Evolutionary conservation across 2,797 vertebrate species (phyloP), one percentile per base, ranked within the genome.

Genomic region (Nyctibius grandis): DNA sequence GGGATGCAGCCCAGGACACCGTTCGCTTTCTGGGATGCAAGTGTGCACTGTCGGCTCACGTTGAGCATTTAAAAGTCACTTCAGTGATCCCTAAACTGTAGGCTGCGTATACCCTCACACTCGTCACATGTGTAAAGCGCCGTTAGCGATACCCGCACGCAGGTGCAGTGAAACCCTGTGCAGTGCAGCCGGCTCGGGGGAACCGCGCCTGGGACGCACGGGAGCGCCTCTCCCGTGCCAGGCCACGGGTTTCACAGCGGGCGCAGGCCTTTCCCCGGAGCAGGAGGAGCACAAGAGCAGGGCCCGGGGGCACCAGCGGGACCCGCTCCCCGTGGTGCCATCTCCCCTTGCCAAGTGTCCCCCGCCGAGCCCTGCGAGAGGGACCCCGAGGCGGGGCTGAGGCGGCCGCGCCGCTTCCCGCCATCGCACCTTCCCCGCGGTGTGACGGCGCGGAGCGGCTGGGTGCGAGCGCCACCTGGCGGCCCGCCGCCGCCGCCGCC

Each of bases 141-240:
- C 0, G 0, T 9, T 19, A 40, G 25, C 23, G 1, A 29, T 7
- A 12, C 36, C 29, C n/a, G 19, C 18, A 9, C 0, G 1, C 12
- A 15, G 26, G 6, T 10, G 18, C 0, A 4, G 33, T 1, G 29
- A 28, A 54, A 12, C 28, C 11, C 33, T 26, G 17, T 40, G 14
- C 44, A 54, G 25, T 0, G 6, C 2, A 0, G 15, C 2, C 9
- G 16, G 10, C 60, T 70, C 15, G 68, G 11, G 19, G 25, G 11
- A 51, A 29, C 50, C 20, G 5, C 1, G 7, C 16, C 16, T 1
- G 3, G 29, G 10, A 9, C 7, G 1, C 0, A 0, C 3, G 44
- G 42, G 33, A n/a, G 12, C 4, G 1, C 8, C 11, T 53, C 25
- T 51, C 28, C 14, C 4, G 0, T 54, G 29, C 5, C 38, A 8